phyloP scores from a whole-genome alignment of 2,888 invertebrate species.

The Drosophila mulleri region DNA sequence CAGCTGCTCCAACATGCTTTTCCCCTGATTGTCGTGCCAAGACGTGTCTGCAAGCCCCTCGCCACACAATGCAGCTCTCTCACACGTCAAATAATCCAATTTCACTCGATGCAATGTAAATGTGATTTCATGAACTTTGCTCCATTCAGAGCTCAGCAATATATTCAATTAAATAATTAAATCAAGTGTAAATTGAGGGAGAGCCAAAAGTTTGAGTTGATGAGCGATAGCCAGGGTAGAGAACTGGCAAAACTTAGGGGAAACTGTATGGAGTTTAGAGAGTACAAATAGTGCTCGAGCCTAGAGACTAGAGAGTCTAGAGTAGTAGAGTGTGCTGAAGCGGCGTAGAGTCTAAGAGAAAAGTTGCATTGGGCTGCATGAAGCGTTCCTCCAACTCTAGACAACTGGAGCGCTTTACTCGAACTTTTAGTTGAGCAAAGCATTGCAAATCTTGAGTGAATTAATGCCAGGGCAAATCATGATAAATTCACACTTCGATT shows the following conservation, averaged over 20 bases:
- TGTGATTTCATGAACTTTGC: neutral
- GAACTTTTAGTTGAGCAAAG: neutral
- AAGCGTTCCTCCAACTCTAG: neutral
- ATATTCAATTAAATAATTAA: neutral
- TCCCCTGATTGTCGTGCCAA: slow-evolving; percentile 31
- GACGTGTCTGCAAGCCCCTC: slow-evolving; percentile 21
- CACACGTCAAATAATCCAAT: neutral
- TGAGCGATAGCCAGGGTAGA: neutral
- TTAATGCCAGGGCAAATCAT: neutral
- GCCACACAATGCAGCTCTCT: neutral
- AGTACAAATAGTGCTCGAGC: neutral
- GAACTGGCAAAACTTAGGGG: neutral
- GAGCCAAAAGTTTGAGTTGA: neutral
- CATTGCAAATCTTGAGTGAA: neutral
- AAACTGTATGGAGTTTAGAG: too few species aligned
- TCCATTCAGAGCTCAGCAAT: neutral
- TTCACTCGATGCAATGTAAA: neutral
- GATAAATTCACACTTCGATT: slow-evolving; percentile 1
- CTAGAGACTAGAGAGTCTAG: too few species aligned
- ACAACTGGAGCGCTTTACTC: too few species aligned
- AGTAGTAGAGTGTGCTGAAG: too few species aligned
- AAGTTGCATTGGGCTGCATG: neutral
- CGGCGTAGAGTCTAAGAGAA: too few species aligned
- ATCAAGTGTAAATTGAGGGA: neutral
- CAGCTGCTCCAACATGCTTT: slow-evolving; percentile 23